phyloP scores from a whole-genome alignment of 2,113 vertebrate genomes.

The Heterocephalus glaber region DNA sequence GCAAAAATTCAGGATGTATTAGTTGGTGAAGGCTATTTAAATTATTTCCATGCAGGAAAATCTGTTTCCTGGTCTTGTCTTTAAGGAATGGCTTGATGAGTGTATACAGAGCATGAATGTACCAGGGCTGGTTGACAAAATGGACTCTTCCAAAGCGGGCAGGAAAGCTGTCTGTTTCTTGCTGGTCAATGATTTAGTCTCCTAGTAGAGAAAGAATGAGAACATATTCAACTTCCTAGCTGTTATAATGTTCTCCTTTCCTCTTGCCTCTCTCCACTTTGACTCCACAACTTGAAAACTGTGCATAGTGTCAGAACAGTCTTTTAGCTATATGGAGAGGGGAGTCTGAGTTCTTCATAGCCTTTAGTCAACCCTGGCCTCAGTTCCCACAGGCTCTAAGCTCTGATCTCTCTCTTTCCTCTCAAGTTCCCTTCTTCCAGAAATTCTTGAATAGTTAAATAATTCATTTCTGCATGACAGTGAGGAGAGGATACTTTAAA shows the following conservation, averaged over 20 bases:
- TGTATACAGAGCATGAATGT: conserved; percentile 91
- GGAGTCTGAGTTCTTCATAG: neutral
- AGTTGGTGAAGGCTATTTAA: conserved; percentile 92
- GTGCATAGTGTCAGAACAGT: neutral
- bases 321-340: neutral
- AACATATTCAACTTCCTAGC: neutral
- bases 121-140: conserved; percentile 93
- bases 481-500: no score
- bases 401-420: conserved; percentile 67
- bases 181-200: neutral
- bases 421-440: neutral
- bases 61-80: conserved; percentile 93
- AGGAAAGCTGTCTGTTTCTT: conserved; percentile 87
- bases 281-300: neutral
- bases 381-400: conserved; percentile 58
- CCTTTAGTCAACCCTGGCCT: neutral
- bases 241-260: neutral
- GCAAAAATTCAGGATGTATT: conserved; percentile 91
- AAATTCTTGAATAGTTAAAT: no score
- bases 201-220: neutral
- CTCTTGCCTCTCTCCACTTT: neutral
- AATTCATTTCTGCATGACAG: no score
- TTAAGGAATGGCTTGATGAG: conserved; percentile 93
- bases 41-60: conserved; percentile 92
- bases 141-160: conserved; percentile 92